phyloP scores from a whole-genome alignment of 2,888 invertebrate genomes.

The Cloeon dipterum region DNA sequence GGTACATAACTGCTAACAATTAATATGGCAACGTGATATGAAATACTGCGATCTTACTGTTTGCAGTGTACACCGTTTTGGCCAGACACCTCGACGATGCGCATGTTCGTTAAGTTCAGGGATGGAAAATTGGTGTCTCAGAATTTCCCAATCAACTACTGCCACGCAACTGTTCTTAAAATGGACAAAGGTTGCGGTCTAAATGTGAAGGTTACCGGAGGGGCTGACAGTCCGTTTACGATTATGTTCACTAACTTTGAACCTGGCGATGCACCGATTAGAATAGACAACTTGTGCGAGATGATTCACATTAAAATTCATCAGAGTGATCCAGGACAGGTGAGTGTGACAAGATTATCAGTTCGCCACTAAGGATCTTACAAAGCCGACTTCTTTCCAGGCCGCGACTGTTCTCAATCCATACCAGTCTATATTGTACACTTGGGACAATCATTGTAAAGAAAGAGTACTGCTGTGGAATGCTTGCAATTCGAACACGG shows the following conservation, averaged over 20 bases:
- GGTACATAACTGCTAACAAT: conserved; percentile 23
- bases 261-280: conserved; percentile 55
- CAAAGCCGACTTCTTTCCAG: conserved; percentile 18
- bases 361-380: not conserved
- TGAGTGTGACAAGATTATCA: too few species aligned
- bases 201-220: conserved; percentile 47
- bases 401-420: conserved; percentile 51
- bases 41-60: too few species aligned
- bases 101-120: conserved; percentile 54
- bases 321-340: conserved; percentile 26
- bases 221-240: conserved; percentile 44
- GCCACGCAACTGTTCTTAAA: conserved; percentile 48
- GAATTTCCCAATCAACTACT: conserved; percentile 44
- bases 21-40: too few species aligned
- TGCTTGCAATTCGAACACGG: conserved; percentile 52
- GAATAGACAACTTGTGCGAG: conserved; percentile 64
- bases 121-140: conserved; percentile 55
- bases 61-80: conserved; percentile 39
- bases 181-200: conserved; percentile 62
- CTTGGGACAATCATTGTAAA: conserved; percentile 65
- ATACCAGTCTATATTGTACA: conserved; percentile 50
- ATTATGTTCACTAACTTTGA: conserved; percentile 52
- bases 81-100: conserved; percentile 61
- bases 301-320: conserved; percentile 59
- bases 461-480: conserved; percentile 55